Evolutionary conservation across 2,888 invertebrate species (phyloP).

Genomic region (Alcis repandata): DNA sequence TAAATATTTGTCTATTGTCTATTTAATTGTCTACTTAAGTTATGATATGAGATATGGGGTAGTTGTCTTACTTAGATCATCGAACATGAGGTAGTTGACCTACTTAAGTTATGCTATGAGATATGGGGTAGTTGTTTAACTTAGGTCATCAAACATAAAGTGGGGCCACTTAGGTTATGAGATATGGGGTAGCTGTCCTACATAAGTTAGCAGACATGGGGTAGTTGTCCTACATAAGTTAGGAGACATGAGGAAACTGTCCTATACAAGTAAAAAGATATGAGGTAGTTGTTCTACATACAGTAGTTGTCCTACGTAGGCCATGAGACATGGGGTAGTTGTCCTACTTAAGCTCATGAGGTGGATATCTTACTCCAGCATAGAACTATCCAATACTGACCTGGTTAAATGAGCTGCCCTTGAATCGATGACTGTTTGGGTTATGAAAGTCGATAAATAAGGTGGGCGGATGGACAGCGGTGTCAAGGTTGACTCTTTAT

Average conservation of each 20-base stretch:
- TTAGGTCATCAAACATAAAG: neutral
- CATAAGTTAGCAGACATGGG: neutral
- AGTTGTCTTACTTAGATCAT: slow-evolving; percentile 3
- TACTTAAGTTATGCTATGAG: neutral
- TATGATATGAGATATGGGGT: slow-evolving; percentile 13
- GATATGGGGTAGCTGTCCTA: neutral
- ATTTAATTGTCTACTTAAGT: no score
- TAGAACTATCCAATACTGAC: slow-evolving; percentile 29
- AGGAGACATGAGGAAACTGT: neutral
- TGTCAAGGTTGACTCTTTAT: slow-evolving; percentile 65
- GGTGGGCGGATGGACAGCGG: slow-evolving; percentile 51
- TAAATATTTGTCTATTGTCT: no score
- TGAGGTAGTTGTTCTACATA: no score
- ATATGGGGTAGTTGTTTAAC: neutral
- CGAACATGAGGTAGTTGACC: neutral
- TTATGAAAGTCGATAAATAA: slow-evolving; percentile 40
- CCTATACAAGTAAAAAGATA: no score
- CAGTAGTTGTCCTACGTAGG: no score
- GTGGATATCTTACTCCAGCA: neutral
- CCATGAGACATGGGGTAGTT: neutral
- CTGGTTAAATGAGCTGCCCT: slow-evolving; percentile 62
- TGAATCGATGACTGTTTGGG: slow-evolving; percentile 57
- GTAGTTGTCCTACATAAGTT: neutral
- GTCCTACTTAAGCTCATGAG: neutral
- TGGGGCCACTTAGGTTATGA: neutral